Percentiles rank a stretch among this genome's conserved stretches.
These are phyloP conservation scores for Lathamus discolor DNA, from an alignment of 2,113 vertebrate genomes.

Conservation along the genomic window DNA sequence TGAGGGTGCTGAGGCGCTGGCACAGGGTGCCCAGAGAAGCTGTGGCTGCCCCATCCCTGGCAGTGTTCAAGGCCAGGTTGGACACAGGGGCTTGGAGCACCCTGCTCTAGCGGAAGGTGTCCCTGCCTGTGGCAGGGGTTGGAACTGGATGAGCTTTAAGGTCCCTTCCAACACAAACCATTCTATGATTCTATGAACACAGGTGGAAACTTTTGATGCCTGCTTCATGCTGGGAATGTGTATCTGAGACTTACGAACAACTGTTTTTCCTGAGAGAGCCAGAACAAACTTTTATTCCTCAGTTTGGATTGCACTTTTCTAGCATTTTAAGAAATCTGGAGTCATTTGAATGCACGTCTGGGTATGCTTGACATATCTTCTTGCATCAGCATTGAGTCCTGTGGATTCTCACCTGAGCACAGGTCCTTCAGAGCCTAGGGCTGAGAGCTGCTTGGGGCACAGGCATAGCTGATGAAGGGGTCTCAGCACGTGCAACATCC, in stretches of 20 bases:
- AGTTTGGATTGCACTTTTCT: background rate
- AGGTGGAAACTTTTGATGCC: background rate
- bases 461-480: rapidly evolving
- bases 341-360: rapidly evolving
- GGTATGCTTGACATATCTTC: background rate
- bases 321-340: background rate
- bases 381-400: background rate
- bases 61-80: background rate
- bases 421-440: background rate
- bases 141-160: background rate
- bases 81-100: background rate
- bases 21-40: background rate
- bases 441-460: background rate
- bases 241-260: background rate
- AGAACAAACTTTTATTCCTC: background rate
- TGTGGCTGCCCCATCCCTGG: background rate
- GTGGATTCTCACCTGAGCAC: background rate
- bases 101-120: background rate
- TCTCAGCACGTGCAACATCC: rapidly evolving
- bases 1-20: background rate
- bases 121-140: background rate
- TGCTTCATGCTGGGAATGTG: rapidly evolving
- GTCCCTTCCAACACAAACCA: background rate
- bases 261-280: background rate
- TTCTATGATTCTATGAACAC: background rate